These are phyloP conservation scores for Hippocampus barbouri DNA, from an alignment of 2,113 vertebrate species.

Conservation along the genomic window DNA sequence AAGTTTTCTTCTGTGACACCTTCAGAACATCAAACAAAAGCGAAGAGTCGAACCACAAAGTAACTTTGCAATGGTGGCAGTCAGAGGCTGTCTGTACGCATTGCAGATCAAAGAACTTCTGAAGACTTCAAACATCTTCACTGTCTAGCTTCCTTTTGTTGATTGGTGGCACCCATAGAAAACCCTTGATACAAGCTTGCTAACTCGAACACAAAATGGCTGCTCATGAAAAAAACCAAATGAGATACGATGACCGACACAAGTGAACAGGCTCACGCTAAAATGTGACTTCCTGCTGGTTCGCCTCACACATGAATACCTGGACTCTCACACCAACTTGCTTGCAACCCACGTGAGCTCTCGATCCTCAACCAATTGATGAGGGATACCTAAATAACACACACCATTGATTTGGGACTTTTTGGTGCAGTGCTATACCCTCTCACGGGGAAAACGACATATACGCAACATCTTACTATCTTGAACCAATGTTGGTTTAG, in stretches of 20 bases:
- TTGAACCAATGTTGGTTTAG: constrained; percentile 45
- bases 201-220: constrained; percentile 45
- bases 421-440: constrained; percentile 32
- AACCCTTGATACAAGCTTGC: constrained; percentile 45
- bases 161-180: constrained; percentile 47
- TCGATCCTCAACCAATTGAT: constrained; percentile 18
- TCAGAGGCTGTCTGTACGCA: constrained; percentile 54
- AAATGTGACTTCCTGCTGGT: neutral
- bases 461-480: constrained; percentile 18
- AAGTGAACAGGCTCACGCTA: constrained; percentile 10
- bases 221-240: constrained; percentile 45
- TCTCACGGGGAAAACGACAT: constrained; percentile 13
- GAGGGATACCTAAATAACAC: constrained; percentile 67
- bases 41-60: constrained; percentile 65
- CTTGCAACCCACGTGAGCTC: neutral
- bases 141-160: constrained; percentile 56
- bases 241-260: constrained; percentile 12
- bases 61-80: constrained; percentile 57
- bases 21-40: constrained; percentile 67
- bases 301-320: neutral
- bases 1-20: constrained; percentile 54
- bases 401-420: constrained; percentile 38
- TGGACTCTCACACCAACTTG: neutral
- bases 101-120: constrained; percentile 67
- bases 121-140: constrained; percentile 64